phyloP scores from a whole-genome alignment of 53 echinoderm and acorn worm genomes.

The Paelopatides confundens region DNA sequence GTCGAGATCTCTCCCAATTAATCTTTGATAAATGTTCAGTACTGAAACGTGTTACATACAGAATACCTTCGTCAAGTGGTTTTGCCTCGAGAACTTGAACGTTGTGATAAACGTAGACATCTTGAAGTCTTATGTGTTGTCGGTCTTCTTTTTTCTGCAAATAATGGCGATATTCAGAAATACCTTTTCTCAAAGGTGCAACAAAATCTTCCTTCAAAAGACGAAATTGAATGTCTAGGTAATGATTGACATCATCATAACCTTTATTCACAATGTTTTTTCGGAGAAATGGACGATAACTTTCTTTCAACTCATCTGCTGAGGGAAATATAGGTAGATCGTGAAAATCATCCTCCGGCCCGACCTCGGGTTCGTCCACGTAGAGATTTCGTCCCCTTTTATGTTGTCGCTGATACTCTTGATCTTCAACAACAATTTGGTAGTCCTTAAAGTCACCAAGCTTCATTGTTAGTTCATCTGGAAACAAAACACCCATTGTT shows the following conservation, averaged over 20 bases:
- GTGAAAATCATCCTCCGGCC: conserved; percentile 40
- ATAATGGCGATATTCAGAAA: conserved; percentile 68
- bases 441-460: conserved; percentile 71
- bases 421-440: conserved; percentile 68
- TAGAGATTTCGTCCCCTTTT: not conserved
- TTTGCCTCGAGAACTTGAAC: conserved; percentile 70
- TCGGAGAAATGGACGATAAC: conserved; percentile 60
- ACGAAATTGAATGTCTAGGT: conserved; percentile 93
- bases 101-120: conserved; percentile 83
- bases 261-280: conserved; percentile 62
- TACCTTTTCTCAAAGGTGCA: conserved; percentile 80
- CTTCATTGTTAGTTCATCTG: conserved; percentile 45
- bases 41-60: conserved; percentile 79
- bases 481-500: conserved; percentile 39
- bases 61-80: conserved; percentile 80
- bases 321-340: not conserved
- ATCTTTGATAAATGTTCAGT: conserved; percentile 61
- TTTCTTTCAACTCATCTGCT: not conserved
- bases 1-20: conserved; percentile 80
- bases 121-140: conserved; percentile 58
- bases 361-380: not conserved
- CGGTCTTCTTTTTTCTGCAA: conserved; percentile 34
- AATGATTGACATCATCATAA: conserved; percentile 80
- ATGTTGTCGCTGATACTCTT: conserved; percentile 14
- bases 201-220: conserved; percentile 90